Percentiles rank a stretch among this genome's conserved stretches.
These are phyloP conservation scores for Magallana nippona DNA, from an alignment of 2,888 invertebrate genomes.

Conservation along the genomic window DNA sequence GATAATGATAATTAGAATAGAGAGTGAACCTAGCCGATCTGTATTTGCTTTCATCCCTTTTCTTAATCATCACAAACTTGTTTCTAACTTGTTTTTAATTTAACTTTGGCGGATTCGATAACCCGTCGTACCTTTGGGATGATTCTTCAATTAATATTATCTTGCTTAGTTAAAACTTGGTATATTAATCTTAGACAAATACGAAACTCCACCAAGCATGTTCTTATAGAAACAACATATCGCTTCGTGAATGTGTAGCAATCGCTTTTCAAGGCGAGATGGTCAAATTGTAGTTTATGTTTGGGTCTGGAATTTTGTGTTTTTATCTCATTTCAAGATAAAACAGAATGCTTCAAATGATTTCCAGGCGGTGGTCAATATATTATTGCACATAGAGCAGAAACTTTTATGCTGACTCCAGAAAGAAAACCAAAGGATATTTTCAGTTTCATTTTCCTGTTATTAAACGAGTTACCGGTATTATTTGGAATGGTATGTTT, in stretches of 20 bases:
- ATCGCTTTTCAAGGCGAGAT: not conserved
- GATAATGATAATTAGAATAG: constrained; percentile 5
- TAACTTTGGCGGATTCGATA: not conserved
- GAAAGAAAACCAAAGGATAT: too few relatives aligned
- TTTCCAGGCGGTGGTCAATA: not conserved
- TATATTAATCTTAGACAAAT: constrained; percentile 16
- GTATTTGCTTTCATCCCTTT: not conserved
- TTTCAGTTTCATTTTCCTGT: too few relatives aligned
- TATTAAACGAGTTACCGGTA: too few relatives aligned
- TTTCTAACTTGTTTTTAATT: not conserved
- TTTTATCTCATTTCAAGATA: not conserved
- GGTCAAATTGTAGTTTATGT: constrained; percentile 6
- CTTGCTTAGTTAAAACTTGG: not conserved
- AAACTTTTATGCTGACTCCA: not conserved
- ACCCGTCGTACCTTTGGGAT: not conserved
- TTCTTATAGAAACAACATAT: not conserved
- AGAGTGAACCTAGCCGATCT: not conserved
- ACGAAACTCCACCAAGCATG: not conserved
- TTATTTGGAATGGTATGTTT: too few relatives aligned
- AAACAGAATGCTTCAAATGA: not conserved
- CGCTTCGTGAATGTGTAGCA: not conserved
- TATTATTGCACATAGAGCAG: not conserved
- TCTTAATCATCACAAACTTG: constrained; percentile 1
- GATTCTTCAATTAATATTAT: constrained; percentile 24
- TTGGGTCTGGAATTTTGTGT: not conserved